Evolutionary conservation across 2,113 vertebrate genomes (phyloP), one percentile per base, ranked within the genome.

Genomic region (Oreocharis arfaki): DNA sequence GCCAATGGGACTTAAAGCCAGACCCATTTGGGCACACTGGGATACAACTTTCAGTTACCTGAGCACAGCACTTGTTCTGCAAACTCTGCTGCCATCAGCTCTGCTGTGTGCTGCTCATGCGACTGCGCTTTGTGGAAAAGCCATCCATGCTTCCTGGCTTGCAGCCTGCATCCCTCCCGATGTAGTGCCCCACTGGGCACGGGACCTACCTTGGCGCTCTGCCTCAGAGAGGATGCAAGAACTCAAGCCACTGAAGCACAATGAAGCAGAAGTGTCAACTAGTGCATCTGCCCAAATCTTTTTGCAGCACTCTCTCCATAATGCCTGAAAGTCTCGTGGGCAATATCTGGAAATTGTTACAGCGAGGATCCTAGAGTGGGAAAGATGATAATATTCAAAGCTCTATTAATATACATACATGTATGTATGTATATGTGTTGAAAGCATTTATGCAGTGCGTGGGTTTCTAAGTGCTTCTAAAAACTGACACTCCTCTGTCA

Each of bases 381-480:
- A 70, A 91, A 75, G 50, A 53, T 41, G 37, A 0, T 84, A 57
- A 56, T 89, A 84, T 74, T 84, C 84, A 69, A 80, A 73, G 67
- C 6, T 79, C n/a, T 91, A 65, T 77, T 68, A 10, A 46, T 50
- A 70, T 46, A 90, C 20, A 33, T 32, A 33, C 30, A 41, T 46
- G 3, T 55, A 14, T 23, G 18, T 57, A 26, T 27, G 56, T 96
- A 10, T 91, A 39, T 39, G 70, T 79, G 53, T 85, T 73, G 74
- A 90, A 90, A 73, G 79, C 50, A 53, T 73, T 96, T 82, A 85
- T 60, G 57, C 59, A 83, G 63, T 23, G 78, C 1, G 11, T 93
- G 71, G 85, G 95, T 80, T 95, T 92, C 61, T 77, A 93, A 94
- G 82, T 83, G 84, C 49, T 93, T 94, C 94, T 93, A 88, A 90